phyloP scores from a whole-genome alignment of 1,140 invertebrate genomes.

The Planococcus citri region DNA sequence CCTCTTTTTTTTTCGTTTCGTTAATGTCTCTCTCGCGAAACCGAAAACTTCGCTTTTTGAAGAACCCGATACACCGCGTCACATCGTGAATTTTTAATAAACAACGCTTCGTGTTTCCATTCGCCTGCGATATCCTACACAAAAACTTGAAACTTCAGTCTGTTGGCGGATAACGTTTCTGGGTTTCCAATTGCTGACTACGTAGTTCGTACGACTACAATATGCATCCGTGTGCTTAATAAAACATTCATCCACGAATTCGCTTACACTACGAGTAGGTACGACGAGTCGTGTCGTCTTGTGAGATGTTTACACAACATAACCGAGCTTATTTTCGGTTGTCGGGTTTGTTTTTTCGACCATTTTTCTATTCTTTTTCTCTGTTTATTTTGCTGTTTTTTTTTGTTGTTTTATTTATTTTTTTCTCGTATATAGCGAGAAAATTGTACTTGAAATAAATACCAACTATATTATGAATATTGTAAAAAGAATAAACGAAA shows the following conservation, averaged over 20 bases:
- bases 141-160: neutral
- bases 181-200: too few relatives aligned
- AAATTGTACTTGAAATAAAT: too few relatives aligned
- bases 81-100: conserved; percentile 1
- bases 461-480: too few relatives aligned
- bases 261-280: too few relatives aligned
- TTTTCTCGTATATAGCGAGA: too few relatives aligned
- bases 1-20: too few relatives aligned
- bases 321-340: too few relatives aligned
- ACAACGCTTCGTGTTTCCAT: neutral
- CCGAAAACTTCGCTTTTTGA: neutral
- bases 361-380: neutral
- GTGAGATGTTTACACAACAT: neutral
- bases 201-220: too few relatives aligned
- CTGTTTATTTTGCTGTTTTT: neutral
- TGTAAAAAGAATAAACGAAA: too few relatives aligned
- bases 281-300: too few relatives aligned
- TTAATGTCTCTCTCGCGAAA: neutral
- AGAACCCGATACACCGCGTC: neutral
- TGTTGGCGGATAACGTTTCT: too few relatives aligned
- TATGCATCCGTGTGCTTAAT: neutral
- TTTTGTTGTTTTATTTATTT: neutral
- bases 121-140: neutral
- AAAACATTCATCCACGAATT: neutral
- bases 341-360: too few relatives aligned